Base-by-base conservation (phyloP, 2,113 vertebrate genomes). In the Myotis yumanensis region DNA sequence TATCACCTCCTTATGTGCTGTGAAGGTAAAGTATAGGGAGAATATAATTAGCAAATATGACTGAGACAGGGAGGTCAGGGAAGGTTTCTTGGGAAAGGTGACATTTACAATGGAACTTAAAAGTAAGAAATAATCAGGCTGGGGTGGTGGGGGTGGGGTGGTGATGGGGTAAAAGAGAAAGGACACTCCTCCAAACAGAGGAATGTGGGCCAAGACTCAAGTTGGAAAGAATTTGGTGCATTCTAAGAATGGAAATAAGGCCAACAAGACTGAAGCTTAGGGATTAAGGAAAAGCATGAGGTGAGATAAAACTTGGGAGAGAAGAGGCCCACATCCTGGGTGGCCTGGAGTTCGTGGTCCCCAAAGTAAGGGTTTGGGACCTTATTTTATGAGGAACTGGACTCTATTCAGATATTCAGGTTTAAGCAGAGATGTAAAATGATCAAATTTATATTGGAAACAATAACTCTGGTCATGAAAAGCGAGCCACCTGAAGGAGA, bases 181-280 rank as follows among this genome's bases (percentile, higher is more conserved):
- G 52, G 43, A 20, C 5, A 43, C 43, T 85, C 12, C 7, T 17
- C 25, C 23, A 91, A 71, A 25, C 22, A 15, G n/a, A 80, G 37
- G n/a, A 62, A 16, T 1, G 3, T 35, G 15, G 8, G 20, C 40
- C 51, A 77, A 72, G 80, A 32, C n/a, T 32, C 11, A 43, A 18
- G 3, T 25, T 72, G 30, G 46, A 59, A 89, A 71, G 25, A 86
- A 72, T 35, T 40, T 14, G 35, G 20, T 32, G n/a, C 11, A 2
- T 48, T 89, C 18, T 93, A 72, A 64, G 43, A 89, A 91, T 8
- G 72, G 73, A 81, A 66, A 66, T 77, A 93, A 91, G 30, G n/a
- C 11, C 82, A 11, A 35, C 10, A 62, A 54, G 14, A 57, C 16
- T 3, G 59, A 81, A 77, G 25, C 15, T 59, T 59, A 20, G 57